Conservation (phyloP, 2,113 vertebrate species). For the Strix aluco region DNA sequence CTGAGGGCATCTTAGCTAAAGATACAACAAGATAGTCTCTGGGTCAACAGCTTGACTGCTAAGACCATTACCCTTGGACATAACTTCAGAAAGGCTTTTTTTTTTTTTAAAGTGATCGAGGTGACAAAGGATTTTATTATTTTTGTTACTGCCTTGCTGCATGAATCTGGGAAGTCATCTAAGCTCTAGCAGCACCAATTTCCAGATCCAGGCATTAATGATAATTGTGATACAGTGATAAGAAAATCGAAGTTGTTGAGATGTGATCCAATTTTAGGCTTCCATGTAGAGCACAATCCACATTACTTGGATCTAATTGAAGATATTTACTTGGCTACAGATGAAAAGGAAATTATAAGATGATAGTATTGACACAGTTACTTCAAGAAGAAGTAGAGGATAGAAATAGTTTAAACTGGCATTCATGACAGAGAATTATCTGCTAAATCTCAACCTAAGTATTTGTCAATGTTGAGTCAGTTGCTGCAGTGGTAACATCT, state of each 20-base stretch:
- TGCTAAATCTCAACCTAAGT: not conserved
- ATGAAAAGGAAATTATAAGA: not conserved
- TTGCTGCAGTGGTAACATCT: not conserved
- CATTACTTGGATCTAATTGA: constrained; percentile 1
- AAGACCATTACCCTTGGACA: not conserved
- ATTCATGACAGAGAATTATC: not conserved
- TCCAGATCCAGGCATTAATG: not conserved
- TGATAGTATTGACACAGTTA: not conserved
- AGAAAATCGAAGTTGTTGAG: not conserved
- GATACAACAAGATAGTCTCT: not conserved
- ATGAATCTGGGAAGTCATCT: not conserved
- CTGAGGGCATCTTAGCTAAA: not conserved
- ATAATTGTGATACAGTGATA: not conserved
- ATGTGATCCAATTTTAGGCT: not conserved
- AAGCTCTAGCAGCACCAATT: not conserved
- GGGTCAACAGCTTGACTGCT: not conserved
- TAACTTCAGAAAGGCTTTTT: not conserved
- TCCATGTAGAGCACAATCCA: not conserved
- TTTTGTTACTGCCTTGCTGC: not conserved
- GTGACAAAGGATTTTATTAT: not conserved
- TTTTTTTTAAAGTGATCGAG: not conserved
- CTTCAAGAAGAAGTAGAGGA: not conserved
- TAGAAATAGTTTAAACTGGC: not conserved
- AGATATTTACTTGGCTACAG: constrained; percentile 18
- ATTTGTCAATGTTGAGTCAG: not conserved